Conservation (phyloP, 2,113 vertebrate species). For the Ceyx cyanopectus region DNA sequence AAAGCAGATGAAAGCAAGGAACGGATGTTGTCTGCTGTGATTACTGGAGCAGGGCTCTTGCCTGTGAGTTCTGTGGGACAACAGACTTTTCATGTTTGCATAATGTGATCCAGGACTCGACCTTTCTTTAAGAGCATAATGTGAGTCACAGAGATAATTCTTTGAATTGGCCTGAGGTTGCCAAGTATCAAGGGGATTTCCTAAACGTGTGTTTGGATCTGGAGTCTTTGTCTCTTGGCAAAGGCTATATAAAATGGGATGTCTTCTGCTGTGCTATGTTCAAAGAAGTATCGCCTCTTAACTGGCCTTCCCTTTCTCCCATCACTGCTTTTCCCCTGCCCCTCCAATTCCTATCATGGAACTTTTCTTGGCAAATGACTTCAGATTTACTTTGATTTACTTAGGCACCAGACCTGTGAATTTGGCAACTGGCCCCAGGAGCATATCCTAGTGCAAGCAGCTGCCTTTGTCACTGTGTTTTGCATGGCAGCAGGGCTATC, state of each 20-base stretch:
- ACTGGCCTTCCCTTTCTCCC: neutral
- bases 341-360: neutral
- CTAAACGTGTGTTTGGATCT: neutral
- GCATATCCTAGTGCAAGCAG: neutral
- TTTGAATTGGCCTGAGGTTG: neutral
- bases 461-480: neutral
- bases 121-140: neutral
- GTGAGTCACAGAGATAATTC: neutral
- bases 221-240: slow-evolving; percentile 1
- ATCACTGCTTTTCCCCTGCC: neutral
- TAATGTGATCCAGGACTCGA: neutral
- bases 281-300: neutral
- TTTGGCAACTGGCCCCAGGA: neutral
- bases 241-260: neutral
- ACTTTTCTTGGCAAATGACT: neutral
- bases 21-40: neutral
- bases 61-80: neutral
- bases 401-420: neutral
- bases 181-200: neutral
- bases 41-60: neutral
- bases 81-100: neutral
- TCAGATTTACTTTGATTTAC: neutral
- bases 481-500: neutral
- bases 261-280: neutral
- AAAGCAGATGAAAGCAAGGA: neutral